Base-by-base conservation (phyloP, 1,140 invertebrate genomes). In the Sarcophaga peregrina region DNA sequence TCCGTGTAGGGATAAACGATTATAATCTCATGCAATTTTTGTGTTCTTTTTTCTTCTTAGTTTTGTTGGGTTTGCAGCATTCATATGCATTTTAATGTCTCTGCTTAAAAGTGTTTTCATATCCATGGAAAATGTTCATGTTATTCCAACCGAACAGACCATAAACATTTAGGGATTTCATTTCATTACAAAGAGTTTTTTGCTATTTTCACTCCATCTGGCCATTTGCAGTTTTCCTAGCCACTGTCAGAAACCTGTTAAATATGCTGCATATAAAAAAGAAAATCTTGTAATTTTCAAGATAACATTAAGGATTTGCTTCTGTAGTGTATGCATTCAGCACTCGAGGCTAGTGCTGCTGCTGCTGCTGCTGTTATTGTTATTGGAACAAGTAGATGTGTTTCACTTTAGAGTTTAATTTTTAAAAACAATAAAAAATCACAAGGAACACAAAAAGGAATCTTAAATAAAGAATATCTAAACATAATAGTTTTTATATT, bases 231-330 rank as follows among this genome's bases (percentile, higher is more conserved):
- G 25, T 37, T 37, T 37, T 37, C 25, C 25, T 17, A 20, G 62
- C 62, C 15, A 58, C n/a, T 58, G 17, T 3, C 7, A 5, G 48
- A 78, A 78, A 52, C 48, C 75, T 78, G 75, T 78, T 78, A 78
- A 78, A 52, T 78, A 78, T 78, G 75, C 75, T 25, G 11, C n/a
- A 68, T 4, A 13, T 58, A 20, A 8, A 25, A n/a, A 8, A 25
- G 17, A 68, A 68, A 68, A 78, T 78, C 75, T 45, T 78, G 47
- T 52, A 20, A 78, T 78, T 37, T 78, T 76, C 46, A 5, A 76
- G 74, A 47, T 78, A 78, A 78, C 75, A 78, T 78, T 78, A 50
- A 52, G 50, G 47, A 52, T 50, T 78, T 78, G n/a, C 47, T 68
- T 8, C 5, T 68, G 15, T 37, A 37, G 25, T 37, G 25, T 4